These are phyloP conservation scores for Helogale parvula DNA, from an alignment of 2,113 vertebrate genomes.

Conservation along the genomic window DNA sequence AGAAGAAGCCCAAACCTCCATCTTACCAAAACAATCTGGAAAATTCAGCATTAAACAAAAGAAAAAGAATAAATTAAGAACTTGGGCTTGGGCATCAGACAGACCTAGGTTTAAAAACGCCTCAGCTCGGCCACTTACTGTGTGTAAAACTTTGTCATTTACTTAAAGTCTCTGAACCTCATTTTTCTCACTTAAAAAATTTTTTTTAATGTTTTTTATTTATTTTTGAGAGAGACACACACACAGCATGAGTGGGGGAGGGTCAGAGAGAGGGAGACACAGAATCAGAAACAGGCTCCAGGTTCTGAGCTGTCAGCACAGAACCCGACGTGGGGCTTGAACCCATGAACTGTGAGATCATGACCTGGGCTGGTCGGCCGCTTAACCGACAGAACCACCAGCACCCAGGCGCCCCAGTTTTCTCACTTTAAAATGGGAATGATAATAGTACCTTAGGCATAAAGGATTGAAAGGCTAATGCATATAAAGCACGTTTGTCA, in stretches of 20 bases:
- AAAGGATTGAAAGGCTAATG: neutral
- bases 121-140: neutral
- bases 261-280: no score
- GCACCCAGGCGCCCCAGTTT: neutral
- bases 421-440: neutral
- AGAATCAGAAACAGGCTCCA: no score
- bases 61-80: neutral
- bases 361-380: no score
- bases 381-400: no score
- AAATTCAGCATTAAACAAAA: slow-evolving; percentile 22
- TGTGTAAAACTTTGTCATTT: neutral
- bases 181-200: neutral
- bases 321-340: no score
- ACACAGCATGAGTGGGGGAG: no score
- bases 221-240: no score
- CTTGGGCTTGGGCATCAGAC: neutral
- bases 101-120: neutral
- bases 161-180: neutral
- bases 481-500: neutral
- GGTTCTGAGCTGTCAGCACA: no score
- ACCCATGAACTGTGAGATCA: no score
- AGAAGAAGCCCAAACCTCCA: slow-evolving; percentile 10
- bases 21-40: slow-evolving; percentile 29
- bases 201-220: no score
- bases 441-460: neutral